Percentiles rank a stretch among this genome's conserved stretches.
Conservation (phyloP, 2,888 invertebrate species). For the Crossocerus cetratus region DNA sequence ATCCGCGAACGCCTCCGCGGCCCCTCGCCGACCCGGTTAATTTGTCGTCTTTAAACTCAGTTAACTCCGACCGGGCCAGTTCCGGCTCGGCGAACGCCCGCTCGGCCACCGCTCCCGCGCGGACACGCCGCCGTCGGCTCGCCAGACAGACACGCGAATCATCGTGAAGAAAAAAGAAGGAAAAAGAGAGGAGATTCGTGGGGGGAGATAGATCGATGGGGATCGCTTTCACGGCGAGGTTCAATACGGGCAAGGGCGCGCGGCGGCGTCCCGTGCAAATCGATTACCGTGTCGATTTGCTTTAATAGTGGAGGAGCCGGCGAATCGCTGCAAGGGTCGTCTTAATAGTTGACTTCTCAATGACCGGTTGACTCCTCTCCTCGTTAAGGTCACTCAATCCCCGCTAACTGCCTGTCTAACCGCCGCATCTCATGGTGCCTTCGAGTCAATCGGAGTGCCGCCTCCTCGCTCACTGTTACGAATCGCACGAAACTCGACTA, state of each 20-base stretch:
- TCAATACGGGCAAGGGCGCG: neutral
- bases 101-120: neutral
- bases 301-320: neutral
- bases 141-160: neutral
- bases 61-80: conserved; percentile 30
- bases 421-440: neutral
- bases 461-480: neutral
- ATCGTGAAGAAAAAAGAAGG: neutral
- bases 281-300: neutral
- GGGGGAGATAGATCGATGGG: neutral
- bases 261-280: neutral
- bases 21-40: conserved; percentile 24
- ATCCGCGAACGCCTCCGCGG: conserved; percentile 46
- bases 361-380: conserved; percentile 13
- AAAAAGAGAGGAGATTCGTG: too few relatives aligned
- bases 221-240: conserved; percentile 18
- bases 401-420: too few relatives aligned
- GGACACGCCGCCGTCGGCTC: neutral
- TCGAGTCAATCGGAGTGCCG: neutral
- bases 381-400: neutral
- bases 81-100: conserved; percentile 27
- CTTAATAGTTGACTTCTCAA: conserved; percentile 23
- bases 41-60: conserved; percentile 36
- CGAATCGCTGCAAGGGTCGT: neutral
- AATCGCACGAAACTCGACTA: too few relatives aligned